Evolutionary conservation across 1,140 invertebrate species (phyloP), one percentile per base, ranked within the genome.

Genomic region (Temnothorax longispinosus): DNA sequence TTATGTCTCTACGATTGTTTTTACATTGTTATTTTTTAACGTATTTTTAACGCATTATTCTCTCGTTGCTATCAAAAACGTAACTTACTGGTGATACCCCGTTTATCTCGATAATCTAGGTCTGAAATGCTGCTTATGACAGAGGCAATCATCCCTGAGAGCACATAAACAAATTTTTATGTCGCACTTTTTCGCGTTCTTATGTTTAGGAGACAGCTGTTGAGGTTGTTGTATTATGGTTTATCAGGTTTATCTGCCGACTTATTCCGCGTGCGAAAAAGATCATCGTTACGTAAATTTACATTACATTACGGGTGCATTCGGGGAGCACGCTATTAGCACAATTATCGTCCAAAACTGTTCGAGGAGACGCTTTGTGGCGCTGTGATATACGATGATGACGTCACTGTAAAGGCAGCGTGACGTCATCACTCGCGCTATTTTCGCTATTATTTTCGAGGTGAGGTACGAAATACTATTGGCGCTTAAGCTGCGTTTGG

Each of bases 231-330:
- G 35, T 69, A 69, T 69, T 47, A 44, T 27, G 8, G 4, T 80
- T 69, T 67, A 80, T 69, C 47, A 18, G 8, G 4, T 80, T 69
- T 67, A 80, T 69, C 47, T 56, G 4, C 32, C 35, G 21, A 56
- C 35, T 52, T 80, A 80, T 38, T n/a, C 18, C n/a, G 1, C 6
- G 7, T 27, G 13, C 54, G 13, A 41, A 54, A 54, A 78, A 67
- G n/a, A 18, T 54, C 8, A 0, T 0, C 77, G 8, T 80, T 47
- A 11, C n/a, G n/a, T 54, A 80, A 54, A 69, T 41, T 80, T 44
- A 41, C 8, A 56, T 80, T 80, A 21, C 21, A 21, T 21, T 21
- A 21, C 21, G 21, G 21, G 21, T 21, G 21, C 21, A 21, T 21
- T 21, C 21, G 21, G 21, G 21, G 21, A 21, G 21, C 21, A 21